Base-by-base conservation (phyloP, 2,797 vertebrate species). In the Macroramphosus scolopax region DNA sequence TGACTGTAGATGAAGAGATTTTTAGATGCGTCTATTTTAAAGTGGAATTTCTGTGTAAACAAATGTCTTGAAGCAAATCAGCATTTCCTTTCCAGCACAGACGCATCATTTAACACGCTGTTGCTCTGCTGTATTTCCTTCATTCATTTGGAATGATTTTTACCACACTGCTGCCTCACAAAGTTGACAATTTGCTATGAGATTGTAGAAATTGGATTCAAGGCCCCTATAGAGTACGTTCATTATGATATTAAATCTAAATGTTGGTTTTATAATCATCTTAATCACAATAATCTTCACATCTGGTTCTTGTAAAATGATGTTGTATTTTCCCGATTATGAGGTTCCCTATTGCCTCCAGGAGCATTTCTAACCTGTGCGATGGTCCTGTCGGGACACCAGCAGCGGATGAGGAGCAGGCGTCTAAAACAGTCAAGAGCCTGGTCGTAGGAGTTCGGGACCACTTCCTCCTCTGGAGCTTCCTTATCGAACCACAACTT, bases 321-420 rank as follows among this genome's bases (percentile, higher is more conserved):
- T n/a, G n/a, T n/a, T n/a, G n/a, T n/a, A n/a, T n/a, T n/a, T n/a
- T n/a, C n/a, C n/a, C n/a, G n/a, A n/a, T n/a, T n/a, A n/a, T n/a
- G n/a, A n/a, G n/a, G n/a, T n/a, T n/a, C n/a, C n/a, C n/a, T n/a
- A n/a, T n/a, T n/a, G n/a, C n/a, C n/a, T n/a, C n/a, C n/a, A n/a
- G n/a, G n/a, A n/a, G n/a, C n/a, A n/a, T n/a, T n/a, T n/a, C n/a
- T n/a, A n/a, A 98, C 96, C 92, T 99, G 95, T 51, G 95, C 93
- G 8, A 95, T 96, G 47, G 93, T 98, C 75, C 96, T 92, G 78
- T 99, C 96, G 0, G 95, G 95, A 83, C 95, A 98, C 92, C 95
- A 99, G 59, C 93, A 94, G 64, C 95, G 91, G 59, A 98, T 94
- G 36, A 98, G 92, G 13, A 98, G 93, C 63, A 99, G 90, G 7